These are phyloP conservation scores for Ectropis grisescens DNA, from an alignment of 1,140 invertebrate genomes.

Conservation along the genomic window DNA sequence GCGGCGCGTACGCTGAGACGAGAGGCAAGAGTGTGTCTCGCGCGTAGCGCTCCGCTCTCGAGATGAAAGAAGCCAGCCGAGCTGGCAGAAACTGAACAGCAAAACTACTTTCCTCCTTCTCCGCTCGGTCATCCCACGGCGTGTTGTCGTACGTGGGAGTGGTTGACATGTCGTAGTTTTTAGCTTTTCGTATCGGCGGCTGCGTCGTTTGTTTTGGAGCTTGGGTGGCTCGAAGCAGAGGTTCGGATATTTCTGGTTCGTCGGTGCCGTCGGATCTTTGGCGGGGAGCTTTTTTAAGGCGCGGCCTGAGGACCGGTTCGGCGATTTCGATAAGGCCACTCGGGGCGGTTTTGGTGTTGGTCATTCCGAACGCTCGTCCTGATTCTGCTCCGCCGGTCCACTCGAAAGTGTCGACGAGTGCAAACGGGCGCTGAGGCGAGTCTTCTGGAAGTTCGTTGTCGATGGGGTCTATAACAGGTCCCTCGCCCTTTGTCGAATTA, in stretches of 20 bases:
- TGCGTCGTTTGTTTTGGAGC: conserved; percentile 30
- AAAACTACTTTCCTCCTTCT: conserved; percentile 63
- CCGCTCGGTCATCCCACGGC: conserved; percentile 29
- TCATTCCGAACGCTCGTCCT: conserved; percentile 74
- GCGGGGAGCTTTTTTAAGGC: conserved; percentile 68
- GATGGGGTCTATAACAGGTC: conserved; percentile 26
- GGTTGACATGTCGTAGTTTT: conserved; percentile 50
- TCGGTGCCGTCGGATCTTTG: conserved; percentile 46
- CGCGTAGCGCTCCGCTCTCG: conserved; percentile 85
- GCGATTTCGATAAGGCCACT: conserved; percentile 74
- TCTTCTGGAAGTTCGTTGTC: conserved; percentile 57
- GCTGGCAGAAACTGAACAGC: conserved; percentile 85
- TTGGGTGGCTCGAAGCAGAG: conserved; percentile 69
- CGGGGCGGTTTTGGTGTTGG: conserved; percentile 65
- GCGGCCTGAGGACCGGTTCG: conserved; percentile 78
- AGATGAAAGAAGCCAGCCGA: conserved; percentile 80
- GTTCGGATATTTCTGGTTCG: conserved; percentile 71
- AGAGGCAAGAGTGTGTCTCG: conserved; percentile 79
- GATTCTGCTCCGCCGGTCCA: conserved; percentile 62
- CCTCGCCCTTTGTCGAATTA: conserved; percentile 24
- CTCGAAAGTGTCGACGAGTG: conserved; percentile 56
- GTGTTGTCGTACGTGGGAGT: conserved; percentile 42
- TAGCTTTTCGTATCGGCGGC: conserved; percentile 36
- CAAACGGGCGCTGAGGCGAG: conserved; percentile 32
- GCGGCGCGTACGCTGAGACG: conserved; percentile 82